Evolutionary conservation across 2,113 vertebrate genomes (phyloP).

Genomic region (Illadopsis cleaveri): DNA sequence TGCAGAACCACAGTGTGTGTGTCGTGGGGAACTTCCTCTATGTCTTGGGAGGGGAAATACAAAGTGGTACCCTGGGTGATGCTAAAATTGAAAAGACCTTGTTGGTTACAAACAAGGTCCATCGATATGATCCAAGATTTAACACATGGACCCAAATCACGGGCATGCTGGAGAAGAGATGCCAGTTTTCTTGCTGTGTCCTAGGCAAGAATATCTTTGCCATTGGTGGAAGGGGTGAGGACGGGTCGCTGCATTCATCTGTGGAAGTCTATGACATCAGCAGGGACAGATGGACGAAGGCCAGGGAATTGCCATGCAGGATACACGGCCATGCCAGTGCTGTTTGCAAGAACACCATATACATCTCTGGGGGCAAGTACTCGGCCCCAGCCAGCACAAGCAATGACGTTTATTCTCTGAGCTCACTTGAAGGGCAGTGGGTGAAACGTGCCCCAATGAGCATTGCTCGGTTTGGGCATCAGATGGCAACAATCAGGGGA

Average conservation of each 20-base stretch:
- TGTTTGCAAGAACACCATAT: conserved; percentile 76
- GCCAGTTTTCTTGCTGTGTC: conserved; percentile 86
- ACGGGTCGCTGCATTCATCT: conserved; percentile 71
- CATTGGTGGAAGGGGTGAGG: conserved; percentile 80
- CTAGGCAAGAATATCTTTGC: conserved; percentile 80
- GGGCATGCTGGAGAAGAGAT: conserved; percentile 83
- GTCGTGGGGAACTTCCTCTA: conserved; percentile 90
- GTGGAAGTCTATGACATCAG: conserved; percentile 87
- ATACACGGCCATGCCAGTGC: conserved; percentile 86
- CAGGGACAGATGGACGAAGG: conserved; percentile 80
- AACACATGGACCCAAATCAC: conserved; percentile 80
- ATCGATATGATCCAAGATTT: conserved; percentile 91
- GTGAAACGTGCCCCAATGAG: conserved; percentile 84
- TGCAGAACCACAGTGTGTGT: conserved; percentile 85
- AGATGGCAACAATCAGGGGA: conserved; percentile 83
- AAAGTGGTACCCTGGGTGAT: conserved; percentile 13
- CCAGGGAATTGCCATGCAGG: conserved; percentile 72
- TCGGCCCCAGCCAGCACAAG: conserved; percentile 71
- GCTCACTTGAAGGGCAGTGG: conserved; percentile 73
- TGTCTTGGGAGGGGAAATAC: conserved; percentile 86
- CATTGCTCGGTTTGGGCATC: conserved; percentile 89
- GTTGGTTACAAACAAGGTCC: conserved; percentile 76
- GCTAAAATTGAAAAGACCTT: not conserved
- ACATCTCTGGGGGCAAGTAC: conserved; percentile 86
- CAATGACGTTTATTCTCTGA: conserved; percentile 80